Evolutionary conservation across 2,113 vertebrate genomes (phyloP), one percentile per base, ranked within the genome.

Genomic region (Nothocercus nigrocapillus): DNA sequence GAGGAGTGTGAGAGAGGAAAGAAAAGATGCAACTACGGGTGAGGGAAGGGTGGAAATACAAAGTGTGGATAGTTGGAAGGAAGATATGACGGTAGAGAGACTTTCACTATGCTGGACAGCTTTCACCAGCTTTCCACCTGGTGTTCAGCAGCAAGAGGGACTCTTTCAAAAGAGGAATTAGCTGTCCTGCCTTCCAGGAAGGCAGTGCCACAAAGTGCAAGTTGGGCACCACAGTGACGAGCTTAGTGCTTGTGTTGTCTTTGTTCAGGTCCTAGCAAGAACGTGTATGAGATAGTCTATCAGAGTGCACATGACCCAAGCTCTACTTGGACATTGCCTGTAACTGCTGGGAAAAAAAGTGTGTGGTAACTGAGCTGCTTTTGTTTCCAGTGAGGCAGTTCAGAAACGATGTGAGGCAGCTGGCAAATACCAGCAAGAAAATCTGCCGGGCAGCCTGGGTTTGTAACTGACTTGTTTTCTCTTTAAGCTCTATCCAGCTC

Each of bases 291-390:
- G 25, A 4, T 54, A 27, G 49, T 42, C 42, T 36, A 47, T 54
- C 16, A 24, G 27, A 44, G 30, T 12, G 17, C 30, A 40, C 0
- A 0, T 63, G 59, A 38, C 44, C 19, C 56, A 30, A n/a, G 5
- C 45, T 62, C 38, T 40, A 51, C 68, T 66, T 47, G 81, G 49
- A 49, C 21, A 24, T 49, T 90, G 47, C 38, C 34, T 86, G 5
- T 73, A 70, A 36, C 53, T 87, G 20, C 54, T 93, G 59, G 58
- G 44, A 76, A 77, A 45, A 45, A 36, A 40, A 88, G 66, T 34
- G 10, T 34, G 7, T 80, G 87, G 62, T 24, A 88, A 28, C 75
- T 89, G 78, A 75, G 59, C n/a, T 85, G 70, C 83, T 82, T 93
- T 90, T 87, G 64, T 47, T 30, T 72, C 40, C 28, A 51, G 49